Conservation (phyloP, 2,113 vertebrate genomes). For the Dipodomys ordii region DNA sequence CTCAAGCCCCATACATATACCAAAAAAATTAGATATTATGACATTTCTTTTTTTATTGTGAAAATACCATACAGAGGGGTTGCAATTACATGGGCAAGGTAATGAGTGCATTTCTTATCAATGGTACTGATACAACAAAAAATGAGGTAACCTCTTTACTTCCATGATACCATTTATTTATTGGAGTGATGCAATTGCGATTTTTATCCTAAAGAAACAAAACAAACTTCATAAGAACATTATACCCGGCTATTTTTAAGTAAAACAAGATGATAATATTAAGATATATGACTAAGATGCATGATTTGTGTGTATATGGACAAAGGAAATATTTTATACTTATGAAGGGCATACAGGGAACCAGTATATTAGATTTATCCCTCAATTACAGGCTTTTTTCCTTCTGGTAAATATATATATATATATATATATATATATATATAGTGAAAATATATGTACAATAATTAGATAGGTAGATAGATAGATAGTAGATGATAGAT, state of each 20-base stretch:
- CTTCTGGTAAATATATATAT: background rate
- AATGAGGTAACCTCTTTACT: background rate
- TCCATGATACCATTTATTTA: background rate
- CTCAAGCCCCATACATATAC: too few species aligned
- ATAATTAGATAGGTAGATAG: background rate
- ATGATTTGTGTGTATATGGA: background rate
- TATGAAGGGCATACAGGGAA: background rate
- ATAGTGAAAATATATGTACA: background rate
- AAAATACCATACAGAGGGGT: too few species aligned
- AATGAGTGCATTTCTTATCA: background rate
- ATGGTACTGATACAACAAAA: background rate
- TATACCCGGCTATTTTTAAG: background rate
- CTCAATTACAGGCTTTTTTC: background rate
- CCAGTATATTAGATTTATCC: background rate
- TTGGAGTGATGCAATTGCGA: background rate
- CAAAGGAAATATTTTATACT: constrained; percentile 26
- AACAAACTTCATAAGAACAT: background rate
- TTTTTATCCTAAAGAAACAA: background rate
- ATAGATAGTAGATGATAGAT: too few species aligned
- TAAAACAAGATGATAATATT: background rate
- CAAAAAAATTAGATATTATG: background rate
- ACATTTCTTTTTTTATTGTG: background rate
- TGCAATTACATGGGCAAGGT: too few species aligned
- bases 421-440: background rate
- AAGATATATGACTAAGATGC: background rate